Conservation (phyloP, 1,140 invertebrate species). For the Neodiprion pinetum region DNA sequence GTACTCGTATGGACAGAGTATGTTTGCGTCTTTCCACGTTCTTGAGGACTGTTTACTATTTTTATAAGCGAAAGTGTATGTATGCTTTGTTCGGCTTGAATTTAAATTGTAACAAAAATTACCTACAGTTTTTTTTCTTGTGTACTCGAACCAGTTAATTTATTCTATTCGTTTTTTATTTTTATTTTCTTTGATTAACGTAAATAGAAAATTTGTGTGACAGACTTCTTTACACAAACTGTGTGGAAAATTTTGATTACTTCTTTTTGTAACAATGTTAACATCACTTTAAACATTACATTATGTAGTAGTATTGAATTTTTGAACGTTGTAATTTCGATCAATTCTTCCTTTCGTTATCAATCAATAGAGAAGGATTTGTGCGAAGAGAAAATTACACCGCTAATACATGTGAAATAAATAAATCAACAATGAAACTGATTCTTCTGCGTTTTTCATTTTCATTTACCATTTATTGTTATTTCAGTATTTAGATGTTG, state of each 20-base stretch:
- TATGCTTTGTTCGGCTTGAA: constrained; percentile 47
- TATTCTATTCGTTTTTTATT: constrained; percentile 5
- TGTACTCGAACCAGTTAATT: no score
- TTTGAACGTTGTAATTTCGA: no score
- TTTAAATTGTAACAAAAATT: constrained; percentile 14
- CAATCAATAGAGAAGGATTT: no score
- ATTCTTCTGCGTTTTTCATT: constrained; percentile 8
- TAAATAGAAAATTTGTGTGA: constrained; percentile 11
- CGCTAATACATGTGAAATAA: constrained; percentile 43
- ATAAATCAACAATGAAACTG: constrained; percentile 38
- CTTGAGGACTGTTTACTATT: constrained; percentile 54
- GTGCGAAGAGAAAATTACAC: constrained; percentile 32
- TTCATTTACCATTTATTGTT: not conserved
- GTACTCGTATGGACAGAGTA: constrained; percentile 22
- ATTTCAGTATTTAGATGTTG: no score
- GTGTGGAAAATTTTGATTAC: not conserved
- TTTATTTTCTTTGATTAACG: constrained; percentile 31
- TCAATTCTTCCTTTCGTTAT: no score
- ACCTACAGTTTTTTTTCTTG: no score
- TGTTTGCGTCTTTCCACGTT: constrained; percentile 38
- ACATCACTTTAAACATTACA: not conserved
- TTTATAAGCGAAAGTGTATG: constrained; percentile 55
- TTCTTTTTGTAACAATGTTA: not conserved
- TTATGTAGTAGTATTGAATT: no score
- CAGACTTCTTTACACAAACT: not conserved